Conservation (phyloP, 2,113 vertebrate genomes). For the Sinocyclocheilus anshuiensis region DNA sequence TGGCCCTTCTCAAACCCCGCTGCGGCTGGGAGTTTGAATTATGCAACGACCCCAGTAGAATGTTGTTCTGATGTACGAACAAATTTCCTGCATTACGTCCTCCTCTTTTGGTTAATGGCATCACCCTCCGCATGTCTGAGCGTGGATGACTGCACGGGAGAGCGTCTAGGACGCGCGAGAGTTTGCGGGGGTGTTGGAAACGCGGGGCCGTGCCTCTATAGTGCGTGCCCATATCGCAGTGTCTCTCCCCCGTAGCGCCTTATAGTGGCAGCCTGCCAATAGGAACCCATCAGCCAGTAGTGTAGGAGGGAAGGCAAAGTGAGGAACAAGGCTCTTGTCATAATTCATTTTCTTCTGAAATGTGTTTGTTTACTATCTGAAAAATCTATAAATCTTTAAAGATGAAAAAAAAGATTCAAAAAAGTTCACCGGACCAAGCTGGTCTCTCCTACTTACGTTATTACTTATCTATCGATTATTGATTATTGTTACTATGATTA, state of each 20-base stretch:
- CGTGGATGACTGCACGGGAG: slow-evolving; percentile 51
- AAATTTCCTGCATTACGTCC: slow-evolving; percentile 70
- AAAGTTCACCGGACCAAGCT: slow-evolving; percentile 91
- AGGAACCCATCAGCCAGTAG: slow-evolving; percentile 87
- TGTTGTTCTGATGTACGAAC: slow-evolving; percentile 77
- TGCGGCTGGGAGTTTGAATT: slow-evolving; percentile 74
- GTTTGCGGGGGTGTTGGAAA: slow-evolving; percentile 70
- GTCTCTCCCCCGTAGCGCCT: slow-evolving; percentile 83
- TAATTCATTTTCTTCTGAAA: slow-evolving; percentile 90
- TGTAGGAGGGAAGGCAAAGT: slow-evolving; percentile 95
- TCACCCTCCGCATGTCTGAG: slow-evolving; percentile 56
- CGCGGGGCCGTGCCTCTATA: slow-evolving; percentile 73
- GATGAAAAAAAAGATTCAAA: slow-evolving; percentile 79
- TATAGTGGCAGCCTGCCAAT: slow-evolving; percentile 86
- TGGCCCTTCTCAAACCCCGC: slow-evolving; percentile 74
- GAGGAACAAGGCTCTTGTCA: slow-evolving; percentile 82
- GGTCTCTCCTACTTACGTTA: slow-evolving; percentile 95
- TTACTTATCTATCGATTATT: slow-evolving; percentile 81
- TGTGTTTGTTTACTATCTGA: slow-evolving; percentile 96
- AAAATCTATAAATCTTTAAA: slow-evolving; percentile 89
- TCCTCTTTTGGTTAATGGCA: slow-evolving; percentile 48
- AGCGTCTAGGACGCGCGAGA: slow-evolving; percentile 28
- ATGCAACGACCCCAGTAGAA: slow-evolving; percentile 82
- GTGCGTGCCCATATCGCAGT: slow-evolving; percentile 73
- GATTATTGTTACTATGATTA: slow-evolving; percentile 83